Evolutionary conservation across 2,797 vertebrate species (phyloP).

Genomic region (Rhinophrynus dorsalis): DNA sequence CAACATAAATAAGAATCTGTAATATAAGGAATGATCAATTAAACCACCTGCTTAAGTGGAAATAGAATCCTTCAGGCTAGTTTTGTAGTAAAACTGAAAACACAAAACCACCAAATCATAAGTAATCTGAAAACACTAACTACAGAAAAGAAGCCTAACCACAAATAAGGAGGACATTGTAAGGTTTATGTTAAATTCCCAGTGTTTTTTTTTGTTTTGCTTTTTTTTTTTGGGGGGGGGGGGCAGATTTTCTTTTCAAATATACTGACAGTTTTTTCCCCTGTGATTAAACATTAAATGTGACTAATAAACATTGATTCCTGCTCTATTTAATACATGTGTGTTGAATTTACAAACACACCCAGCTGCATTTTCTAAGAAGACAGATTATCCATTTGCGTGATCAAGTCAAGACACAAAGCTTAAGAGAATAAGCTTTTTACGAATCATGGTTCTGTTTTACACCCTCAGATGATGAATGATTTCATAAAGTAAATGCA

Average conservation of each 20-base stretch:
- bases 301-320: neutral
- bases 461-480: neutral
- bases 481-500: neutral
- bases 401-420: neutral
- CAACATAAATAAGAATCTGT: no score
- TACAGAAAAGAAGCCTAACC: neutral
- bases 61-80: no score
- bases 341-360: neutral
- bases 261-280: neutral
- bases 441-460: neutral
- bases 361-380: neutral
- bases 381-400: conserved; percentile 2
- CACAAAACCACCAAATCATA: no score
- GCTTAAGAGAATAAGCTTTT: neutral
- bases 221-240: neutral
- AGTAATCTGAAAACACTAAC: no score
- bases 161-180: neutral
- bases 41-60: no score
- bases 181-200: neutral
- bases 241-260: neutral
- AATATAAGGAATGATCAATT: no score
- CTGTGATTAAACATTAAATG: no score
- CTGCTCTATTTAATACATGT: neutral
- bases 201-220: neutral
- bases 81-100: no score